These are phyloP conservation scores for Anastatus disparis DNA, from an alignment of 1,140 invertebrate genomes.

Conservation along the genomic window DNA sequence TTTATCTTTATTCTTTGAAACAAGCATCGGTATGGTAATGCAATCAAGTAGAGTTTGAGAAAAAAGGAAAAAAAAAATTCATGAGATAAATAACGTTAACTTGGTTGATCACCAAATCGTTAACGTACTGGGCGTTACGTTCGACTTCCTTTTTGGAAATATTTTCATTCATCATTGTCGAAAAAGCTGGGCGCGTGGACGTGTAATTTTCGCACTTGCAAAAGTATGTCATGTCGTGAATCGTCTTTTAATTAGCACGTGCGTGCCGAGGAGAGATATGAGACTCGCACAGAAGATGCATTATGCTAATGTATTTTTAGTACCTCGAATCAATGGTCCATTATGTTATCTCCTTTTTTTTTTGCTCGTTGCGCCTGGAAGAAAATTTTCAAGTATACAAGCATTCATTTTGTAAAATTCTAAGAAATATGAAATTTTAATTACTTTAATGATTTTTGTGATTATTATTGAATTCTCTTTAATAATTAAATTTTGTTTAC, in stretches of 20 bases:
- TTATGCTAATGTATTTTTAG: background rate
- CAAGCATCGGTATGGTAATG: background rate
- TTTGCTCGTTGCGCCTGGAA: too few species aligned
- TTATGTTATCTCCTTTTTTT: too few species aligned
- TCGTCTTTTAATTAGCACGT: slow-evolving; percentile 8
- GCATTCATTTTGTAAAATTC: too few species aligned
- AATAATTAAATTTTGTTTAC: too few species aligned
- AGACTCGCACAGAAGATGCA: background rate
- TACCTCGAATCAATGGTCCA: too few species aligned
- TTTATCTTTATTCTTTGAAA: too few species aligned
- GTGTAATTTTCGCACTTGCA: slow-evolving; percentile 8
- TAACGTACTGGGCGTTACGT: background rate
- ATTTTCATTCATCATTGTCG: slow-evolving; percentile 9
- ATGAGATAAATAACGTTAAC: background rate
- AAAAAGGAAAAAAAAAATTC: background rate
- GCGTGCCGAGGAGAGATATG: background rate
- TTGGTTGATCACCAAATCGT: background rate
- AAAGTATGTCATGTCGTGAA: slow-evolving; percentile 15
- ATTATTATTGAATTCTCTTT: too few species aligned
- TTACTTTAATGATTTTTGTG: too few species aligned
- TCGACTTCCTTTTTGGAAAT: slow-evolving; percentile 3
- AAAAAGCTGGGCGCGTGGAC: background rate
- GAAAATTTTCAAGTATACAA: too few species aligned
- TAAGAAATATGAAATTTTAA: too few species aligned
- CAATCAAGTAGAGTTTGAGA: background rate